Evolutionary conservation across 2,797 vertebrate species (phyloP).

Genomic region (Kryptolebias ocellatus): DNA sequence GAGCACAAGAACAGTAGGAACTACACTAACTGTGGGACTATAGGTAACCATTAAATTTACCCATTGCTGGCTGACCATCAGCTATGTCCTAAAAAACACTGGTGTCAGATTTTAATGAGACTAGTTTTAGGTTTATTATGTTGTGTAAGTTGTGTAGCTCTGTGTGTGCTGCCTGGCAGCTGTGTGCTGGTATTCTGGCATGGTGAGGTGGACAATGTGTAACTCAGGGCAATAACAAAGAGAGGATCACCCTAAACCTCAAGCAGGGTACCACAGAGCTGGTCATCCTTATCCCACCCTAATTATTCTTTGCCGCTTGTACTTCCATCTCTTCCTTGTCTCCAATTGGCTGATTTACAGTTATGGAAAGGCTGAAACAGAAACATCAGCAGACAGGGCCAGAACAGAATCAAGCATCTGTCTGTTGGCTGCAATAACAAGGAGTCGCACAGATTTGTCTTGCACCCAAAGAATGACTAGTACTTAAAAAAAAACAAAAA

Average conservation of each 20-base stretch:
- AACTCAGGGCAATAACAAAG: constrained; percentile 32
- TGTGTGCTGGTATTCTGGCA: constrained; percentile 8
- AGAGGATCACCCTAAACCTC: constrained; percentile 21
- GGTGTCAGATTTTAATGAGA: constrained; percentile 19
- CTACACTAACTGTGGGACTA: background rate
- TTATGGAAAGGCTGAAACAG: constrained; percentile 12
- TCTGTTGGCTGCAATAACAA: constrained; percentile 19
- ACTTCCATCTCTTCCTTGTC: constrained; percentile 13
- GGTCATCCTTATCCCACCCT: constrained; percentile 37
- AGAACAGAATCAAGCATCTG: constrained; percentile 4
- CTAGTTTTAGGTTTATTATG: constrained; percentile 26
- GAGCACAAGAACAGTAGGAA: background rate
- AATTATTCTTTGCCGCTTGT: constrained; percentile 30
- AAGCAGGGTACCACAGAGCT: constrained; percentile 7
- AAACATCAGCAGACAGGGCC: background rate
- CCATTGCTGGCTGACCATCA: constrained; percentile 1
- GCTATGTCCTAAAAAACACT: constrained; percentile 1
- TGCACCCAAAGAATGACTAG: constrained; percentile 15
- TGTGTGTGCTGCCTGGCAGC: background rate
- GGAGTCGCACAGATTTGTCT: constrained; percentile 3
- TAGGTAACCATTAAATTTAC: constrained; percentile 7
- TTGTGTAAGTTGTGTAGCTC: constrained; percentile 9
- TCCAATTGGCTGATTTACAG: constrained; percentile 6
- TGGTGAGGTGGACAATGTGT: constrained; percentile 5
- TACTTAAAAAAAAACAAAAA: background rate